Base-by-base conservation (phyloP, 1,140 invertebrate genomes). In the Bicyclus anynana region DNA sequence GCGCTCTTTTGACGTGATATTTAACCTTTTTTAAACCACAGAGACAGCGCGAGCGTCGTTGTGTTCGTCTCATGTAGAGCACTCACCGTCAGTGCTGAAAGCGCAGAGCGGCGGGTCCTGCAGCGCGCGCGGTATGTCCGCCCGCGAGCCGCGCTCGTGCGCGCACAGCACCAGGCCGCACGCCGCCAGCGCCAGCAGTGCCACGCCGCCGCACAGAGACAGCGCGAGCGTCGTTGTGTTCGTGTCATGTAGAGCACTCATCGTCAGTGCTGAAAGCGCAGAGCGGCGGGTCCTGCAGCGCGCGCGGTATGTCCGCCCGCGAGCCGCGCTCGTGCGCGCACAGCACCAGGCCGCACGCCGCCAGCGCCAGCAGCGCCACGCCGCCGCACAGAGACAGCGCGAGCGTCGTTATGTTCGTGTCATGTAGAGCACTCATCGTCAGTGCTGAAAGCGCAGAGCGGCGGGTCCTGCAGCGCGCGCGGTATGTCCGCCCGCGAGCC, bases 151-250 rank as follows among this genome's bases (percentile, higher is more conserved):
- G 38, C 63, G 75, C 48, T 86, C 83, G 66, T 78, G 76, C 27
- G 80, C 76, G 60, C 83, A 85, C 62, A 88, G 70, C 69, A 86
- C 83, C 4, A 88, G 80, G 16, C 76, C 83, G 72, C 84, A 88
- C 72, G 84, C 84, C 53, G 70, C 71, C 62, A 88, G 70, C 60
- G 80, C 84, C 48, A 88, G 63, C 56, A 88, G 59, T 55, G 69
- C 66, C 56, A 88, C 84, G 55, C 84, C 84, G 14, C 83, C 83
- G 62, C n/a, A n/a, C n/a, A n/a, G n/a, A n/a, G n/a, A n/a, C n/a
- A n/a, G n/a, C n/a, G n/a, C n/a, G n/a, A n/a, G n/a, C n/a, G n/a
- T n/a, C n/a, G n/a, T n/a, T n/a, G n/a, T n/a, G n/a, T n/a, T n/a
- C n/a, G n/a, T n/a, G n/a, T n/a, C n/a, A n/a, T n/a, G n/a, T n/a